Evolutionary conservation across 1,140 invertebrate species (phyloP), one percentile per base, ranked within the genome.

Genomic region (Papilio dardanus): DNA sequence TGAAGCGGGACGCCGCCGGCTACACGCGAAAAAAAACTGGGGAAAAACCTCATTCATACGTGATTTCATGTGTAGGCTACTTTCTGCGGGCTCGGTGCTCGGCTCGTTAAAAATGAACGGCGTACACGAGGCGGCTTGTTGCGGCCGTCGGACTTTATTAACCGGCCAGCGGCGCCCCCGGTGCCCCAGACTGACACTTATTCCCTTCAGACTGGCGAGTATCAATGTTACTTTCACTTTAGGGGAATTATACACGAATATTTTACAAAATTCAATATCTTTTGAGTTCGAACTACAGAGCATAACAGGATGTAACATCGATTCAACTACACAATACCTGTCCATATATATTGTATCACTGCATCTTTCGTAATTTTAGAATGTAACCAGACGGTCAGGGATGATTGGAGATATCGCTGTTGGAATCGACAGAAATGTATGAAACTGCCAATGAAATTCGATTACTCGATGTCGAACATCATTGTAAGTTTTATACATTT

Each of bases 21-120:
- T 89, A 89, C 89, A 92, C 86, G 88, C 86, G 87, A 91, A 92
- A 92, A 92, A 92, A 85, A 50, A 30, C 37, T 28, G 46, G 86
- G 86, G 88, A 92, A 92, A 93, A 90, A 80, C 84, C 88, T 93
- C 91, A 91, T 92, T 92, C 89, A 91, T 92, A 92, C 88, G 91
- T 93, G 89, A 93, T 93, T 93, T 91, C 88, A 89, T 91, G 91
- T 92, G 86, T 90, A 93, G 89, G 89, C 88, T 92, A 92, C 90
- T 92, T 92, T 90, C 88, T 89, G 90, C 85, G 91, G 91, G 87
- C 87, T 82, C 83, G 85, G 87, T 83, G 88, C 86, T 87, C 83
- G 82, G 83, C 86, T 91, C 89, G 91, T 93, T 92, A 92, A 93
- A 93, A 93, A 93, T 93, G 90, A 86, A 93, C 85, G 87, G 80